These are phyloP conservation scores for Caenorhabditis briggsae DNA, from an alignment of 1,140 invertebrate species.

Conservation along the genomic window DNA sequence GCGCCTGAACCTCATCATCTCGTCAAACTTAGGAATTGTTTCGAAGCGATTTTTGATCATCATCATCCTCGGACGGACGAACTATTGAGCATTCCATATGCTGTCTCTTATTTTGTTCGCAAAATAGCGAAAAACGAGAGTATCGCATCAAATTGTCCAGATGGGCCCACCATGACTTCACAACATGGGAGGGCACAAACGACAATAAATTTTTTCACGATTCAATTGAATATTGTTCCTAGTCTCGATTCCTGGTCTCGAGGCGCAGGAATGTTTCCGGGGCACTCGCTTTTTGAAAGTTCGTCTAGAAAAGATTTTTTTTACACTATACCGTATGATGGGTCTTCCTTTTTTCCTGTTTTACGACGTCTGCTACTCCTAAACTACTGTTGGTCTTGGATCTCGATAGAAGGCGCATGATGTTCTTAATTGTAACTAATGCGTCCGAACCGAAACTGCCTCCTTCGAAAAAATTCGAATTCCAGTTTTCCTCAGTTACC, in stretches of 20 bases:
- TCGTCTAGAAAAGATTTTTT: too few species aligned
- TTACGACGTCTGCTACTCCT: too few species aligned
- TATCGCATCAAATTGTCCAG: background rate
- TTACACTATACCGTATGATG: too few species aligned
- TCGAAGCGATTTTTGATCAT: slow-evolving; percentile 5
- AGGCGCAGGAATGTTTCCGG: background rate
- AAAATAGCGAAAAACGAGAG: background rate
- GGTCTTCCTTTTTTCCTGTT: too few species aligned
- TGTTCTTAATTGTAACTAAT: too few species aligned
- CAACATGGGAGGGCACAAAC: slow-evolving; percentile 36
- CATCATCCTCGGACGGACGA: background rate
- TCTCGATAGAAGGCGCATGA: too few species aligned
- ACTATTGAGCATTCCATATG: background rate
- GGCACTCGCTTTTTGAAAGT: background rate
- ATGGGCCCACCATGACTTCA: slow-evolving; percentile 24
- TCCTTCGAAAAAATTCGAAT: too few species aligned
- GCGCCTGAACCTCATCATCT: slow-evolving; percentile 16
- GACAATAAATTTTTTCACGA: slow-evolving; percentile 34
- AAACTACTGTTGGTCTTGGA: too few species aligned
- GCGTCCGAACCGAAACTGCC: too few species aligned
- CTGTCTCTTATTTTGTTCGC: background rate
- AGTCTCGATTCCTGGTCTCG: background rate
- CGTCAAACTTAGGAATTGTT: background rate
- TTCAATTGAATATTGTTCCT: slow-evolving; percentile 30
- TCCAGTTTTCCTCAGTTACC: background rate